Evolutionary conservation across 92 coral and sea anemone genomes (phyloP).

Genomic region (Umimayanthus chanpuru): DNA sequence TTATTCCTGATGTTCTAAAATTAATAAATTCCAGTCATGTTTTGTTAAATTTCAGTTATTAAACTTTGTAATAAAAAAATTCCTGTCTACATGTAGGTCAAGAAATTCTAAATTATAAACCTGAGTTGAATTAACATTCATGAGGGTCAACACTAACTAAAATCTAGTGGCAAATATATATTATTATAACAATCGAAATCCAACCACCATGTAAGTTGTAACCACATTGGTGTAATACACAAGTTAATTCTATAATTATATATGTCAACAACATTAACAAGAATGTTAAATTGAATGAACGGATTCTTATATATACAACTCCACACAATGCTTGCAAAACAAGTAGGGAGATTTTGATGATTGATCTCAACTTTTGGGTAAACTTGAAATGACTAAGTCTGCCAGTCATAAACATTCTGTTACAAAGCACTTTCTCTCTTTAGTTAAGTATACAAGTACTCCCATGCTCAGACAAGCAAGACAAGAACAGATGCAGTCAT

Average conservation of each 20-base stretch:
- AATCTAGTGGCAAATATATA: background rate
- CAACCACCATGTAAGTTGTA: background rate
- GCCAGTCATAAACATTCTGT: background rate
- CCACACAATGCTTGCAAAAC: background rate
- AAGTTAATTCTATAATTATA: too few species aligned
- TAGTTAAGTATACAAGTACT: background rate
- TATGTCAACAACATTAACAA: too few species aligned
- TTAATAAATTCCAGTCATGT: constrained; percentile 40
- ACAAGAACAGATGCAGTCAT: constrained; percentile 14
- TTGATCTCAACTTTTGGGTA: background rate
- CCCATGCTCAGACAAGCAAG: constrained; percentile 27
- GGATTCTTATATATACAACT: background rate
- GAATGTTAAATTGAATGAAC: too few species aligned
- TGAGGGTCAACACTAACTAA: too few species aligned
- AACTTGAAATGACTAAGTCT: background rate
- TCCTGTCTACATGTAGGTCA: background rate
- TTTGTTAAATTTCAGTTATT: constrained; percentile 21
- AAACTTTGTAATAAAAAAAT: constrained; percentile 6
- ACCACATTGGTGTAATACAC: background rate
- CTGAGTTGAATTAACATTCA: background rate
- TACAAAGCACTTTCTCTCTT: background rate
- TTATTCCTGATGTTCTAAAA: constrained; percentile 40
- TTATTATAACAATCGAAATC: background rate
- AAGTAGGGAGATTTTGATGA: background rate
- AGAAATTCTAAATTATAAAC: background rate